Evolutionary conservation across 2,113 vertebrate species (phyloP).

Genomic region (Neomonachus schauinslandi): DNA sequence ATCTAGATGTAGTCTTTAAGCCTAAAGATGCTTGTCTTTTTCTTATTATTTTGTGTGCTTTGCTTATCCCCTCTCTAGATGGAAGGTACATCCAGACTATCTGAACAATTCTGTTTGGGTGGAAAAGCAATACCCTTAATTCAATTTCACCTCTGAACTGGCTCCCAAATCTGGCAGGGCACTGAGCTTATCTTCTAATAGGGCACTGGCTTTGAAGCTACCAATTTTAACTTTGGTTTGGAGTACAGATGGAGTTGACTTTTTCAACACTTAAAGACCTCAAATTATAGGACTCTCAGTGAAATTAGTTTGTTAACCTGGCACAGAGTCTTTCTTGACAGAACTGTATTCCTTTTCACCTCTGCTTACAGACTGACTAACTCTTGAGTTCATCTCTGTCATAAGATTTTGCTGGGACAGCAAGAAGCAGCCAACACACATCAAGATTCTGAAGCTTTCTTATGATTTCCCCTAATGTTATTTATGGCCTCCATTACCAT

Average conservation of each 20-base stretch:
- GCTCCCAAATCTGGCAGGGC: slow-evolving; percentile 57
- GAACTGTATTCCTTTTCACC: slow-evolving; percentile 31
- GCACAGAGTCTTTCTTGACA: slow-evolving; percentile 62
- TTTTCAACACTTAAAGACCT: slow-evolving; percentile 65
- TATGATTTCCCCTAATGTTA: background rate
- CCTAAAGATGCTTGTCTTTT: slow-evolving; percentile 75
- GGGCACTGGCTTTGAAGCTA: slow-evolving; percentile 74
- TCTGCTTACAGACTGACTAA: background rate
- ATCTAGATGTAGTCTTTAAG: slow-evolving; percentile 65
- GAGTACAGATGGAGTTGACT: slow-evolving; percentile 67
- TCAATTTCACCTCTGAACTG: slow-evolving; percentile 70
- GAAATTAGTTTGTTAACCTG: slow-evolving; percentile 70
- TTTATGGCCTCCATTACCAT: background rate
- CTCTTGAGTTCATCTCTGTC: slow-evolving; percentile 49
- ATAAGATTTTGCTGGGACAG: slow-evolving; percentile 23
- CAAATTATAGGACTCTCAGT: slow-evolving; percentile 62
- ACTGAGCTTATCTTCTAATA: slow-evolving; percentile 66
- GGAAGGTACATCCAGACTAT: slow-evolving; percentile 35
- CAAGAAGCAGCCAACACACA: background rate
- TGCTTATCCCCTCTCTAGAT: slow-evolving; percentile 8
- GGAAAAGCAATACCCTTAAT: slow-evolving; percentile 74
- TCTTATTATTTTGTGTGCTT: slow-evolving; percentile 38
- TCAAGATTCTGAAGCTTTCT: slow-evolving; percentile 32
- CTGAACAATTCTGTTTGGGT: slow-evolving; percentile 57
- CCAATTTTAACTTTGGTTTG: slow-evolving; percentile 67